Evolutionary conservation across 2,888 invertebrate genomes (phyloP).

Genomic region (Coelopa pilipes): DNA sequence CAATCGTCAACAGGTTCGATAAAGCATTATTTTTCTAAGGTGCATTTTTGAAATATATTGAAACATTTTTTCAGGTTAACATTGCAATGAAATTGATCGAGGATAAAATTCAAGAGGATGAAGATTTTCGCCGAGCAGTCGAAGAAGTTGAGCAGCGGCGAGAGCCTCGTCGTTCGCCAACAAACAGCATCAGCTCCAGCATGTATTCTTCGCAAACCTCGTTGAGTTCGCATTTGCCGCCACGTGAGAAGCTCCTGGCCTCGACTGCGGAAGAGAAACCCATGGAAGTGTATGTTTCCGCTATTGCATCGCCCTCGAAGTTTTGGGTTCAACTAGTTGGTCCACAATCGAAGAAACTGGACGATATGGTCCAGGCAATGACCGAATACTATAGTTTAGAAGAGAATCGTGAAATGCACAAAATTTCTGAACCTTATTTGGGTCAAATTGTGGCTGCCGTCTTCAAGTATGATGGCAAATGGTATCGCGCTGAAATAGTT

Average conservation of each 20-base stretch:
- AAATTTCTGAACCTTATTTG: constrained; percentile 70
- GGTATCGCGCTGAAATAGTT: constrained; percentile 75
- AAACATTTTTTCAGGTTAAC: constrained; percentile 73
- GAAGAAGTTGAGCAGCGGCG: constrained; percentile 66
- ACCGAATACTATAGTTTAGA: constrained; percentile 79
- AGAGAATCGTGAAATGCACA: constrained; percentile 74
- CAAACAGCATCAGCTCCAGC: constrained; percentile 62
- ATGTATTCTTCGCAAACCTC: constrained; percentile 65
- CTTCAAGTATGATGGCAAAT: constrained; percentile 83
- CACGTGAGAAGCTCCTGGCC: constrained; percentile 61
- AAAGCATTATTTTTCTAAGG: neutral
- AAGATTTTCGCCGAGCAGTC: constrained; percentile 68
- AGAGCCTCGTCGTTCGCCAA: constrained; percentile 68
- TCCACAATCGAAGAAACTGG: constrained; percentile 78
- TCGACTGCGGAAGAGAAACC: constrained; percentile 69
- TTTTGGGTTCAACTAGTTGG: constrained; percentile 92
- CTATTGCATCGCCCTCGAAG: constrained; percentile 79
- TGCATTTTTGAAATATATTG: neutral
- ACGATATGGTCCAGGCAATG: constrained; percentile 84
- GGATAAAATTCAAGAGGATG: constrained; percentile 73
- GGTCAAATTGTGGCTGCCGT: constrained; percentile 89
- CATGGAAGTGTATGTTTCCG: constrained; percentile 88
- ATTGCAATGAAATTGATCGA: constrained; percentile 78
- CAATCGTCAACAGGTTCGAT: constrained; percentile 69
- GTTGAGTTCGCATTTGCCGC: constrained; percentile 59